Conservation (phyloP, 2,797 vertebrate species). For the Anas acuta region DNA sequence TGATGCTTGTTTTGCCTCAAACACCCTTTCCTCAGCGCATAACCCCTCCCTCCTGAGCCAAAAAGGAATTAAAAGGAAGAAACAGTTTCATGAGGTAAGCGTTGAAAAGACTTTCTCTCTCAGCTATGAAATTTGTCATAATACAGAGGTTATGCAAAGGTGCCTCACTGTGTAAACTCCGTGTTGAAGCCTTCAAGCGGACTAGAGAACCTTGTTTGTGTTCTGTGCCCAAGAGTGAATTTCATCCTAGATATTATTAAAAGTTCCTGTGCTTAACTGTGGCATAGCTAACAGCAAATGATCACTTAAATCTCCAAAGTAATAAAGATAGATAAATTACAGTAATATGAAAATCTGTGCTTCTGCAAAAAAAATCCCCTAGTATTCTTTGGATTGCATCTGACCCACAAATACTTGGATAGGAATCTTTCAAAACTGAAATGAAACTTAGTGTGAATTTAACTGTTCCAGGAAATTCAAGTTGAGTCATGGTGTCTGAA, state of each 20-base stretch:
- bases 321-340: slow-evolving; percentile 33
- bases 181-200: not conserved
- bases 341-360: not conserved
- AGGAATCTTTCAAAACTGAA: not conserved
- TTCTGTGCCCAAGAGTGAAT: slow-evolving; percentile 30
- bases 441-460: not conserved
- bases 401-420: not conserved
- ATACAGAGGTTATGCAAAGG: slow-evolving; percentile 13
- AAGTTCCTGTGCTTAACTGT: slow-evolving; percentile 6
- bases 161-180: not conserved
- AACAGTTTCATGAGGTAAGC: not conserved
- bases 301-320: slow-evolving; percentile 28
- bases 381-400: not conserved
- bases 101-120: not conserved
- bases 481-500: not conserved
- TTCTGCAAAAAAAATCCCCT: not conserved
- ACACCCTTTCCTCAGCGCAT: fast-evolving
- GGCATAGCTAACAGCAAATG: not conserved
- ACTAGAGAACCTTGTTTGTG: slow-evolving; percentile 24
- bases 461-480: not conserved
- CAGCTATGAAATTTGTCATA: not conserved
- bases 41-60: fast-evolving
- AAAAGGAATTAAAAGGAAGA: not conserved
- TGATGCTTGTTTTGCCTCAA: no score
- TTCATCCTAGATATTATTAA: slow-evolving; percentile 2